Percentiles rank a stretch among this genome's conserved stretches.
These are phyloP conservation scores for Drosophila rufa DNA, from an alignment of 1,140 invertebrate species.

Conservation along the genomic window DNA sequence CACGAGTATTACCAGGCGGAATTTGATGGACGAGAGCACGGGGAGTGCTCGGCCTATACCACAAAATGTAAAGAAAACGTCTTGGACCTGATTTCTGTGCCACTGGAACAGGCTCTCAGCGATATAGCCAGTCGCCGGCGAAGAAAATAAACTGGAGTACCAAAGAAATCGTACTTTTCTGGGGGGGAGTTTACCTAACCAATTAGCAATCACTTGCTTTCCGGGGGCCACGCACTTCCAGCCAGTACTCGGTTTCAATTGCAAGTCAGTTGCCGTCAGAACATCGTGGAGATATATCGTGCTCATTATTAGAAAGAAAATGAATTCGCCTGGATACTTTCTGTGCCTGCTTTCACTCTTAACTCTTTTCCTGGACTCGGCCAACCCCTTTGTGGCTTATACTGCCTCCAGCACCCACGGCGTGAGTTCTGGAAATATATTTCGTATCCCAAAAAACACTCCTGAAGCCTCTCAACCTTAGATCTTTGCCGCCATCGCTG, in stretches of 20 bases:
- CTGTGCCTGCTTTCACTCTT: constrained; percentile 13
- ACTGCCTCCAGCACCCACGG: constrained; percentile 71
- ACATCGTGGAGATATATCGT: constrained; percentile 33
- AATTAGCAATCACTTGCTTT: constrained; percentile 33
- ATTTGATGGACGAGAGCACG: constrained; percentile 72
- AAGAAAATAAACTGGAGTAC: constrained; percentile 67
- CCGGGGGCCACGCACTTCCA: constrained; percentile 36
- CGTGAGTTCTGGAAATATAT: constrained; percentile 44
- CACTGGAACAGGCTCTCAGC: constrained; percentile 58
- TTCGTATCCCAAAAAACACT: neutral
- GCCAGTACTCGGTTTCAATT: constrained; percentile 10
- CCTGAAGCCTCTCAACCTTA: constrained; percentile 2
- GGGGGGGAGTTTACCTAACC: constrained; percentile 19
- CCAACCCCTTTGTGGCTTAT: constrained; percentile 48
- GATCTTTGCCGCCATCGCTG: constrained; percentile 89
- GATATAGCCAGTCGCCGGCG: constrained; percentile 38
- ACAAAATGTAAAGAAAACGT: constrained; percentile 71
- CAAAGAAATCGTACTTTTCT: constrained; percentile 18
- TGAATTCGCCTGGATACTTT: constrained; percentile 16
- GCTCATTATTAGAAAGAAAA: constrained; percentile 11
- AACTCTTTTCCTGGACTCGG: constrained; percentile 21
- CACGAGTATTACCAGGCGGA: constrained; percentile 87
- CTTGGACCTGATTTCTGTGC: constrained; percentile 72
- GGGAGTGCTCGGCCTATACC: constrained; percentile 76
- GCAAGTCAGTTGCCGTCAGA: constrained; percentile 42